Base-by-base conservation (phyloP, 1,140 invertebrate species). In the Vollenhovia emeryi region DNA sequence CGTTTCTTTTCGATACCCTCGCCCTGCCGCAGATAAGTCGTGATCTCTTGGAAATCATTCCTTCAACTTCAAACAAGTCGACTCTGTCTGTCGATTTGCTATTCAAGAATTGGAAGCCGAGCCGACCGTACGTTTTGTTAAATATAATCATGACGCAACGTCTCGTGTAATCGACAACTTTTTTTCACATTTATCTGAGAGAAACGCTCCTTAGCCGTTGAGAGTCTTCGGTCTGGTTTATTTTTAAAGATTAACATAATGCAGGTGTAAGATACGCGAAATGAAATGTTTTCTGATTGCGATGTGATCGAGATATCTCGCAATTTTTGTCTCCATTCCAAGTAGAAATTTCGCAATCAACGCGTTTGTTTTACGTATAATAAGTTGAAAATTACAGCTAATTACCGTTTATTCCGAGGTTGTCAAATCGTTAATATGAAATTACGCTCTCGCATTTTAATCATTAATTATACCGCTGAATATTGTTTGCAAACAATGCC, bases 401-500 rank as follows among this genome's bases (percentile, higher is more conserved):
- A 79, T 79, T 48, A 52, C 1, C 6, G 43, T 40, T 57, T 24
- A 78, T 45, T 68, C n/a, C n/a, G 13, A 33, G n/a, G 18, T 50
- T 15, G 13, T 43, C 18, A 57, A 27, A 71, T 71, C 27, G 18
- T 57, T 57, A 36, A 45, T 57, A 43, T 30, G 50, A 71, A 27
- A 82, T 71, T 80, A 71, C 4, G 11, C 2, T 11, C 43, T 79
- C 52, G 36, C 4, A 7, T 7, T n/a, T 71, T 21, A 57, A 43
- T 43, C 50, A 33, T 73, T 82, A 73, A 82, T 82, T 73, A 82
- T 33, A 21, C 11, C 13, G 15, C 4, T n/a, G 36, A 57, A 45
- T 45, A 43, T 73, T 82, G 78, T 82, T 82, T 45, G 78, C 36
- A 73, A 82, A 82, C 50, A 82, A 73, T 71, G 13, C 52, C 52